Evolutionary conservation across 2,113 vertebrate species (phyloP).

Genomic region (Egretta garzetta): DNA sequence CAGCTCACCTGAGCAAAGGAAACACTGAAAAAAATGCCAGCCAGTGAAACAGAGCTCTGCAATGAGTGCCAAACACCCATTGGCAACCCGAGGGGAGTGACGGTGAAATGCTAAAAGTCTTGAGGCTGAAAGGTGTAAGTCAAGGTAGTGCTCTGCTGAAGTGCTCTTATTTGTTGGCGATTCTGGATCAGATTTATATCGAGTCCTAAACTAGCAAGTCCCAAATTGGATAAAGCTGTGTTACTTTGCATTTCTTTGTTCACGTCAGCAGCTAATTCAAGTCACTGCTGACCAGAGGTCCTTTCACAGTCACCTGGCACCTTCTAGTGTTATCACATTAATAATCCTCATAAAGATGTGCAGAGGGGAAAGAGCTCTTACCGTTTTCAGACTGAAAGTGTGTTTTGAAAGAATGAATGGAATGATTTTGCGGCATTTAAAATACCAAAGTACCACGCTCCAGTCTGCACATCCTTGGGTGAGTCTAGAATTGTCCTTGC

Average conservation of each 20-base stretch:
- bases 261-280: neutral
- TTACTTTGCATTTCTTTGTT: neutral
- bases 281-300: slow-evolving; percentile 30
- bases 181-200: slow-evolving; percentile 14
- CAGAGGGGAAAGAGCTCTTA: neutral
- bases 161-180: neutral
- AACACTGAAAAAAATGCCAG: neutral
- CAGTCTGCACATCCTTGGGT: slow-evolving; percentile 2
- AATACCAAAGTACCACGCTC: neutral
- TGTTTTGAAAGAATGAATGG: slow-evolving; percentile 23
- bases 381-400: neutral
- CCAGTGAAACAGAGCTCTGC: neutral
- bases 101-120: neutral
- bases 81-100: neutral
- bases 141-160: neutral
- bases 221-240: neutral
- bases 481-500: slow-evolving; percentile 31
- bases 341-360: slow-evolving; percentile 36
- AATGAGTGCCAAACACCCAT: neutral
- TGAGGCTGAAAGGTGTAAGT: slow-evolving; percentile 16
- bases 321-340: slow-evolving; percentile 33
- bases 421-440: neutral
- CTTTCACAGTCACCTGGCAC: slow-evolving; percentile 40
- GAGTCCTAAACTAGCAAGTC: neutral
- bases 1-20: neutral